These are phyloP conservation scores for Hydropsyche betteni DNA, from an alignment of 2,888 invertebrate genomes.

Conservation along the genomic window DNA sequence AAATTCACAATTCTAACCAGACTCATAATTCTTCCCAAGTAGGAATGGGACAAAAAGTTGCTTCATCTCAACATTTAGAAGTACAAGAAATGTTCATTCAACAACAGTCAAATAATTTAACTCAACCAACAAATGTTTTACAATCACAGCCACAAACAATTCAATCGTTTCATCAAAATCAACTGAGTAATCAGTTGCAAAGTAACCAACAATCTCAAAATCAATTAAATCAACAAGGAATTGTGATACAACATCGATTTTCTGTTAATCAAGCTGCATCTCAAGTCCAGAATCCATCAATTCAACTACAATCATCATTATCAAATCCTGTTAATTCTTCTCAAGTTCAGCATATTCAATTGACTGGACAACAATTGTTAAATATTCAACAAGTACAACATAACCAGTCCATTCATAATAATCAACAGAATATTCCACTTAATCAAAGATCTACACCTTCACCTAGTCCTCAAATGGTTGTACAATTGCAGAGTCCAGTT, in stretches of 20 bases:
- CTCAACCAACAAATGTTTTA: conserved; percentile 36
- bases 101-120: conserved; percentile 17
- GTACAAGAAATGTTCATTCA: conserved; percentile 15
- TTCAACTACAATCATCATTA: background rate
- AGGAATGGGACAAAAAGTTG: conserved; percentile 43
- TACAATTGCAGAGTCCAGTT: conserved; percentile 62
- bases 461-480: conserved; percentile 62
- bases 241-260: conserved; percentile 49
- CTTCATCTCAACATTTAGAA: background rate
- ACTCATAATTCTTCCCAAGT: too few species aligned
- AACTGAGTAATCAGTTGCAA: conserved; percentile 25
- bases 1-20: conserved; percentile 40
- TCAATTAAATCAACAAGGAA: conserved; percentile 54
- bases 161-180: conserved; percentile 62
- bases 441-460: conserved; percentile 59
- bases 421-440: conserved; percentile 40
- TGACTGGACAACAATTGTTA: conserved; percentile 30
- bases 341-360: background rate
- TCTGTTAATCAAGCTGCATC: conserved; percentile 51
- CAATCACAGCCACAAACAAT: conserved; percentile 49
- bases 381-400: conserved; percentile 15
- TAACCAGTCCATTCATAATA: conserved; percentile 40
- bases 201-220: conserved; percentile 57
- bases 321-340: background rate
- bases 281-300: conserved; percentile 48